Percentiles rank a stretch among this genome's conserved stretches.
These are phyloP conservation scores for Achlya flavicornis DNA, from an alignment of 2,888 invertebrate genomes.

Conservation along the genomic window DNA sequence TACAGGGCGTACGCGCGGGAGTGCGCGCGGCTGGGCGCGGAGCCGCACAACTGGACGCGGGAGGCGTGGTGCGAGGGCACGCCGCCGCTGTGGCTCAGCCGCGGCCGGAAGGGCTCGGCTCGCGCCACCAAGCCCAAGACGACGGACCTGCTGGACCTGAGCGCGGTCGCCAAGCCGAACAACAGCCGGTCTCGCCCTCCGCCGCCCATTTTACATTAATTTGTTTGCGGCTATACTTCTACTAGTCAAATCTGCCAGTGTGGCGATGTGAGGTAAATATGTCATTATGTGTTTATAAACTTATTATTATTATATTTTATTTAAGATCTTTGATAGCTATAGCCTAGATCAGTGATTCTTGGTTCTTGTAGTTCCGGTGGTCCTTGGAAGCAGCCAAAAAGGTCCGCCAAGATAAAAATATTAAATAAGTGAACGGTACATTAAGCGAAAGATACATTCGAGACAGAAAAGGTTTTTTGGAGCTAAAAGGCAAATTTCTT, in stretches of 20 bases:
- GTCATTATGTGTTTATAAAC: background rate
- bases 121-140: conserved; percentile 37
- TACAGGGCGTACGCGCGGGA: conserved; percentile 95
- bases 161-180: conserved; percentile 60
- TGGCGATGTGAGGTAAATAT: conserved; percentile 67
- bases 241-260: conserved; percentile 80
- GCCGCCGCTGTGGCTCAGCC: conserved; percentile 66
- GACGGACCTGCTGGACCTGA: conserved; percentile 52
- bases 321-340: too few species aligned
- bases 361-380: too few species aligned
- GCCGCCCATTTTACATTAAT: conserved; percentile 71
- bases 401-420: too few species aligned
- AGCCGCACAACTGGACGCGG: conserved; percentile 88
- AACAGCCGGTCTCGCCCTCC: conserved; percentile 70
- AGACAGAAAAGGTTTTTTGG: too few species aligned
- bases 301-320: too few species aligned
- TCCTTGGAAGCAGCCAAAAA: too few species aligned
- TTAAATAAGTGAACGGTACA: too few species aligned
- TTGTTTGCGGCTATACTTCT: conserved; percentile 54
- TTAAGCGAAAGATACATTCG: too few species aligned
- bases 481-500: too few species aligned
- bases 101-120: conserved; percentile 49
- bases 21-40: conserved; percentile 90
- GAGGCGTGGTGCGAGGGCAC: conserved; percentile 86
- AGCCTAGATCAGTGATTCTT: too few species aligned